Base-by-base conservation (phyloP, 1,140 invertebrate species). In the Listronotus bonariensis region DNA sequence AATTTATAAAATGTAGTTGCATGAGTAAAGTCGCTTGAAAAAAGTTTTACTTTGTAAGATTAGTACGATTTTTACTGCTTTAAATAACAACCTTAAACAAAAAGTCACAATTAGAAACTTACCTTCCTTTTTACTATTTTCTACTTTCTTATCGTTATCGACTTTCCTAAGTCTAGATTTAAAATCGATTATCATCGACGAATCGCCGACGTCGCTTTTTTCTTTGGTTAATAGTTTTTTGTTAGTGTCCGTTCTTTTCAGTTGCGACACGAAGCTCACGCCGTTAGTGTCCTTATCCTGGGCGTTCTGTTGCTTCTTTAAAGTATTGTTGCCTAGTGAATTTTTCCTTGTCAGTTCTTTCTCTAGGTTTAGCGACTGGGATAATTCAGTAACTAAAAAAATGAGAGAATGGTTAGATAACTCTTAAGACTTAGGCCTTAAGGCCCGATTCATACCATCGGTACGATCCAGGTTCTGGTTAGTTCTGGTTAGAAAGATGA, bases 121-220 rank as follows among this genome's bases (percentile, higher is more conserved):
- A 42, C 49, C 48, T 11, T 53, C 60, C 43, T 63, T 53, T 48
- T 63, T 63, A 18, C 18, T 48, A 51, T 10, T 81, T 52, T 83
- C 81, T 1, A 74, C 57, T 61, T 80, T 81, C 58, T 81, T 83
- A 9, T 72, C 71, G 40, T 65, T 82, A 42, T 92, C 90, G 0
- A 93, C 91, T 82, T 93, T 93, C 74, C 92, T 85, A 69, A 95
- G 78, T 63, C 91, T 84, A 0, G 92, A 89, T 74, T 94, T 93
- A 64, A 94, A 91, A 77, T 94, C 92, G 34, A 92, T 91, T 63
- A 92, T 92, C 42, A 72, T 68, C 34, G 69, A 53, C 7, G 72
- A 69, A 53, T 76, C 74, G 17, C 67, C 72, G 31, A 64, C 46
- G 57, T 77, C 76, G 11, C 60, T 67, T 64, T 74, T 76, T 62